phyloP scores from a whole-genome alignment of 2,888 invertebrate species.

The Sinodicranocentrus sp. region DNA sequence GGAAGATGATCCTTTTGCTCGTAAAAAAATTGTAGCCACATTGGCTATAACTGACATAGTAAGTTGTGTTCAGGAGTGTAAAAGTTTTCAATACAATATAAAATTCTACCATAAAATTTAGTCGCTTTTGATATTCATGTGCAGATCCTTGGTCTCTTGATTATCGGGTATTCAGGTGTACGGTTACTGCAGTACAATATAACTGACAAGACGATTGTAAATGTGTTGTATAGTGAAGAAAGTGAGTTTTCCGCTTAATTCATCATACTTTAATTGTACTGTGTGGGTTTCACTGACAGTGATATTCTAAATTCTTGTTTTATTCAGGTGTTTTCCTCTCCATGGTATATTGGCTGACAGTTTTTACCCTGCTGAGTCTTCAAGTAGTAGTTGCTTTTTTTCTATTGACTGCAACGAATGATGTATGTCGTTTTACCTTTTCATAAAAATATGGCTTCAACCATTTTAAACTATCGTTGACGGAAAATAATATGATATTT shows the following conservation, averaged over 20 bases:
- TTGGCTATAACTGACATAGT: conserved; percentile 72
- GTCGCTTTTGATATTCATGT: not conserved
- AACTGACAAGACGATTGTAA: conserved; percentile 70
- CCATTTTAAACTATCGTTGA: too few relatives aligned
- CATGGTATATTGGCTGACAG: conserved; percentile 72
- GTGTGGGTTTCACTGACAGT: not conserved
- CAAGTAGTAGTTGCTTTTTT: conserved; percentile 75
- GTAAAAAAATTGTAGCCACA: conserved; percentile 70
- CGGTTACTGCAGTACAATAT: conserved; percentile 70
- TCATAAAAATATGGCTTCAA: too few relatives aligned
- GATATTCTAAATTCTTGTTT: too few relatives aligned
- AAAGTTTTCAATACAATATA: too few relatives aligned
- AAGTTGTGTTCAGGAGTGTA: too few relatives aligned
- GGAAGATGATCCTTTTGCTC: conserved; percentile 71
- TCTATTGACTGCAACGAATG: conserved; percentile 74
- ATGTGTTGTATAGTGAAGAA: conserved; percentile 64
- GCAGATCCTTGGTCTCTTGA: conserved; percentile 69
- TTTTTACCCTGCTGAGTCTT: conserved; percentile 72
- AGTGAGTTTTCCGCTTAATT: conserved; percentile 42
- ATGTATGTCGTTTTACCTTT: too few relatives aligned
- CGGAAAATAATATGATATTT: too few relatives aligned
- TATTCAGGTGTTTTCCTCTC: conserved; percentile 64
- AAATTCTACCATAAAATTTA: too few relatives aligned
- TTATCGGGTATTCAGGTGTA: conserved; percentile 72
- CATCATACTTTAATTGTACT: not conserved